phyloP scores from a whole-genome alignment of 2,113 vertebrate species.

The Prochilodus magdalenae region DNA sequence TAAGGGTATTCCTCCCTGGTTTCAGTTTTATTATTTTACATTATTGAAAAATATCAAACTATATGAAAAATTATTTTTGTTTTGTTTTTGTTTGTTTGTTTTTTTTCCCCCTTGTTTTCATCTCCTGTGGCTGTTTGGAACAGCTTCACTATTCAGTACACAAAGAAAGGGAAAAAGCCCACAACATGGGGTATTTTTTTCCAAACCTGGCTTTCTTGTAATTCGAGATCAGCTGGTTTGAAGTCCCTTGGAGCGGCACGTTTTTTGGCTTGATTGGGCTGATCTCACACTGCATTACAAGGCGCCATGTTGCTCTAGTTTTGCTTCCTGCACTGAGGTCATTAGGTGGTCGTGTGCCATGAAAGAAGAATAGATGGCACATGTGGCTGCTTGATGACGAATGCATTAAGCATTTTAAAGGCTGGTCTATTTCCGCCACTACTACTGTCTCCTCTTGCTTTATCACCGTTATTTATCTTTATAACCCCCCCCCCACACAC shows the following conservation, averaged over 20 bases:
- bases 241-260: neutral
- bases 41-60: too few species aligned
- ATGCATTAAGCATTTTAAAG: neutral
- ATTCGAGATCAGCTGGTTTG: neutral
- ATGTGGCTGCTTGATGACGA: constrained; percentile 15
- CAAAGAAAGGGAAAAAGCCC: neutral
- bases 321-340: neutral
- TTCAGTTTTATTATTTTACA: too few species aligned
- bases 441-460: neutral
- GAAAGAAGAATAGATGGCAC: neutral
- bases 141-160: neutral
- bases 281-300: neutral
- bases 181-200: neutral
- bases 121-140: neutral
- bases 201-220: neutral
- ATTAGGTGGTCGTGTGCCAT: neutral
- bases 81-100: too few species aligned
- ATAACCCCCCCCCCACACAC: too few species aligned
- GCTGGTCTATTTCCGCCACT: neutral
- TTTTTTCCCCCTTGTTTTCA: neutral
- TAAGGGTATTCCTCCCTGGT: too few species aligned
- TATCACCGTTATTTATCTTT: neutral
- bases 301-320: neutral
- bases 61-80: too few species aligned
- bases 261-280: neutral